Percentiles rank a stretch among this genome's conserved stretches.
Conservation (phyloP, 2,797 vertebrate genomes). For the Salmo trutta region DNA sequence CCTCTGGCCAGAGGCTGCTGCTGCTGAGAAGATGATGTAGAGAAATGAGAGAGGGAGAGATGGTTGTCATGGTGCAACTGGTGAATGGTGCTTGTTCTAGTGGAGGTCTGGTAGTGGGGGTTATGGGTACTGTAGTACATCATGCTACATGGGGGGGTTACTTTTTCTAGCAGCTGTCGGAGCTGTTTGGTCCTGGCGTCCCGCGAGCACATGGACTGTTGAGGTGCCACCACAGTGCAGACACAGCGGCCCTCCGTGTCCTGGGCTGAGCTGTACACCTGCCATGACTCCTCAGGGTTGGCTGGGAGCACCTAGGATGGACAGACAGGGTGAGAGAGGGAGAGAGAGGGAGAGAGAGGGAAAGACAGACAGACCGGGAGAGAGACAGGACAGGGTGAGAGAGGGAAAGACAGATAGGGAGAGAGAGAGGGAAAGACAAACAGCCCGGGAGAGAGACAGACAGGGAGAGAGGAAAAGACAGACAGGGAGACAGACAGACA, state of each 20-base stretch:
- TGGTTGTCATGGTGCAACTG: not conserved
- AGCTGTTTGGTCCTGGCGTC: constrained; percentile 94
- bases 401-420: not conserved
- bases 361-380: not conserved
- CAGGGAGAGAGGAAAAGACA: not conserved
- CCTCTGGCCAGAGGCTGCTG: not conserved
- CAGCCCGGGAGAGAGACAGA: not conserved
- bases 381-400: not conserved
- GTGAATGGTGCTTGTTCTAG: too few species aligned
- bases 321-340: constrained; percentile 25
- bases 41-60: too few species aligned
- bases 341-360: not conserved
- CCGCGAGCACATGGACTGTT: constrained; percentile 92
- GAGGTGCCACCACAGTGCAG: constrained; percentile 95
- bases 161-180: constrained; percentile 93
- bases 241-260: constrained; percentile 96
- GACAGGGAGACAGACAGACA: not conserved
- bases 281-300: constrained; percentile 93
- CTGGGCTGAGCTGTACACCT: constrained; percentile 97
- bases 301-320: constrained; percentile 86
- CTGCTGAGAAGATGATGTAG: not conserved
- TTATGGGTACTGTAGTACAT: too few species aligned
- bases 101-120: not conserved
- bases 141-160: constrained; percentile 55
- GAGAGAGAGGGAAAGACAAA: not conserved